Evolutionary conservation across 1,140 invertebrate species (phyloP), one percentile per base, ranked within the genome.

Genomic region (Amyelois transitella): DNA sequence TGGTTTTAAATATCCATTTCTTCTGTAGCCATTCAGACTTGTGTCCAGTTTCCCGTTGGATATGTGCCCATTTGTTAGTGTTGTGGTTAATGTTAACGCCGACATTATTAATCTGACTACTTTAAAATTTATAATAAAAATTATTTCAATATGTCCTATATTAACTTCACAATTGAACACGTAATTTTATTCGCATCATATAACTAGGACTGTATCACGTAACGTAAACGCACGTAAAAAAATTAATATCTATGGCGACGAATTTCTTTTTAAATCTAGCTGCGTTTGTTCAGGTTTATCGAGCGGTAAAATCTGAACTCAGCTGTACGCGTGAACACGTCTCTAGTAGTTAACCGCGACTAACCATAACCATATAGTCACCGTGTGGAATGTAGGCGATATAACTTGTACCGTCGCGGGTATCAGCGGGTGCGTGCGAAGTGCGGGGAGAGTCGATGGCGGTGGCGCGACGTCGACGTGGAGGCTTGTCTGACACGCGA

Each of bases 401-500:
- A 51, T 49, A 57, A 57, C 49, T 43, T 63, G 54, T 61, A 51
- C 44, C 57, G 48, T 54, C 58, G 62, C 52, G 58, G 62, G 51
- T 48, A 56, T 51, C 21, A 45, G 64, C 58, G 64, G 66, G 66
- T 25, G 66, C 51, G 59, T 18, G 58, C 24, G 53, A 45, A 45
- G 55, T 68, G 65, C 58, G 68, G 71, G 60, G 53, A 69, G 55
- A 58, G 69, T 49, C 59, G 70, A 78, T 85, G 80, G 83, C 60
- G 70, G 80, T 87, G 81, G 83, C 83, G 83, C 80, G 83, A 85
- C 75, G 83, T 66, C 80, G 74, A 86, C 83, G 83, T 85, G 83
- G 83, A 86, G 75, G 80, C 71, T 77, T 69, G 79, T 60, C 77
- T 64, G 80, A 84, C 80, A 83, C 78, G 78, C 81, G 75, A 72